These are phyloP conservation scores for Pithecia hirsuta DNA, from an alignment of 2,797 vertebrate genomes.

Conservation along the genomic window DNA sequence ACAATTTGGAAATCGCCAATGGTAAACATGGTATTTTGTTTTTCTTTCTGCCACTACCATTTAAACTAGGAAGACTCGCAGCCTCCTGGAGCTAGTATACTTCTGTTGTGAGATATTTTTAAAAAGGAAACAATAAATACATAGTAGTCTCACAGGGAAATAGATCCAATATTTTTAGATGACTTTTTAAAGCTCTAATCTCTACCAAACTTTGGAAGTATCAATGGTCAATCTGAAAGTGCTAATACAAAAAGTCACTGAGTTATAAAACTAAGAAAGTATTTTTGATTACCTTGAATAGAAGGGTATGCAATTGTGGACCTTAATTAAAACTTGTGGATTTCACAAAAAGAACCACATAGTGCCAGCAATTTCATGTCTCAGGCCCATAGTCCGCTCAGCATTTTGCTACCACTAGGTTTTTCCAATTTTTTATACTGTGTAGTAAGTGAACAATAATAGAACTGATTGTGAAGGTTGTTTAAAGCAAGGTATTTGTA, in stretches of 20 bases:
- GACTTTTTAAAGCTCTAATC: constrained; percentile 21
- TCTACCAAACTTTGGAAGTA: constrained; percentile 25
- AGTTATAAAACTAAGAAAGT: constrained; percentile 39
- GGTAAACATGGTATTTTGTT: constrained; percentile 66
- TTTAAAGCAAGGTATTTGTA: constrained; percentile 2
- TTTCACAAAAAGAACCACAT: constrained; percentile 41
- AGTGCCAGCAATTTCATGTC: constrained; percentile 24
- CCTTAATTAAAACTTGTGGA: constrained; percentile 5
- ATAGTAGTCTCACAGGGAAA: neutral
- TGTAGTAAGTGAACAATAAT: neutral
- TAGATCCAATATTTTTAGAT: neutral
- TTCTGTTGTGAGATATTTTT: neutral
- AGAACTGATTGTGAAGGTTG: neutral
- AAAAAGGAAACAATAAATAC: neutral
- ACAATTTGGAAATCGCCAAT: constrained; percentile 70
- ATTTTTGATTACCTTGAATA: constrained; percentile 42
- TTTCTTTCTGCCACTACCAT: constrained; percentile 67
- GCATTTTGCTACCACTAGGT: constrained; percentile 22
- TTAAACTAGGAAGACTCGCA: constrained; percentile 29
- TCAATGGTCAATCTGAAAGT: neutral
- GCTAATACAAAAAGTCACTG: neutral
- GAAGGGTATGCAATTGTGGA: neutral
- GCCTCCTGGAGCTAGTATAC: neutral
- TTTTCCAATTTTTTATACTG: neutral
- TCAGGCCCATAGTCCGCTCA: neutral